Percentiles rank a stretch among this genome's conserved stretches.
Evolutionary conservation across 2,888 invertebrate species (phyloP).

Genomic region (Dynastes hyllus): DNA sequence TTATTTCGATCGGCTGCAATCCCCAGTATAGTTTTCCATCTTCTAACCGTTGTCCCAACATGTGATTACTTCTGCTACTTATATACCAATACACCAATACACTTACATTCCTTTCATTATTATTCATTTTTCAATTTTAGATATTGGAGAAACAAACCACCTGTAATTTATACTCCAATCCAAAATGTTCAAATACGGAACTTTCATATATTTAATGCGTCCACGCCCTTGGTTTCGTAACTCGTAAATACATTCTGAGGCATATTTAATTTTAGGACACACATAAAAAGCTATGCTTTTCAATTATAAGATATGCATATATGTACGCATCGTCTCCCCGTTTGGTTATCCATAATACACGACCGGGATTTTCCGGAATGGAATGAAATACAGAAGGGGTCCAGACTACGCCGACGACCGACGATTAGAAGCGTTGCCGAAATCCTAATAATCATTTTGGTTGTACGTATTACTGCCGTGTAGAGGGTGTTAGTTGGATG

Average conservation of each 20-base stretch:
- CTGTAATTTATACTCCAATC: slow-evolving; percentile 10
- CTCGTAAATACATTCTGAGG: not conserved
- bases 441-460: slow-evolving; percentile 48
- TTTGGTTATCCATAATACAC: slow-evolving; percentile 35
- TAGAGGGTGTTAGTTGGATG: slow-evolving; percentile 45
- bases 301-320: slow-evolving; percentile 9
- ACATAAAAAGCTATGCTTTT: not conserved
- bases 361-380: slow-evolving; percentile 32
- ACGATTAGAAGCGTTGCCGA: slow-evolving; percentile 35
- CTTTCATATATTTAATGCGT: too few relatives aligned
- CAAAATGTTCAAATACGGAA: not conserved
- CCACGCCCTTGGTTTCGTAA: not conserved
- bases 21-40: too few relatives aligned
- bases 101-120: not conserved
- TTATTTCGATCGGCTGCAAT: too few relatives aligned
- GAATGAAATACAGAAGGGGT: slow-evolving; percentile 38
- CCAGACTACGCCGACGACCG: slow-evolving; percentile 5
- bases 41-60: too few relatives aligned
- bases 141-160: not conserved
- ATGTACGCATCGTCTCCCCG: not conserved
- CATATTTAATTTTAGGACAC: slow-evolving; percentile 15
- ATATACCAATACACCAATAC: too few relatives aligned
- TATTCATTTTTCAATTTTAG: too few relatives aligned
- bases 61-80: too few relatives aligned
- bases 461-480: slow-evolving; percentile 35